Conservation (phyloP, 92 coral and sea anemone genomes). For the Epizoanthus stellaris region DNA sequence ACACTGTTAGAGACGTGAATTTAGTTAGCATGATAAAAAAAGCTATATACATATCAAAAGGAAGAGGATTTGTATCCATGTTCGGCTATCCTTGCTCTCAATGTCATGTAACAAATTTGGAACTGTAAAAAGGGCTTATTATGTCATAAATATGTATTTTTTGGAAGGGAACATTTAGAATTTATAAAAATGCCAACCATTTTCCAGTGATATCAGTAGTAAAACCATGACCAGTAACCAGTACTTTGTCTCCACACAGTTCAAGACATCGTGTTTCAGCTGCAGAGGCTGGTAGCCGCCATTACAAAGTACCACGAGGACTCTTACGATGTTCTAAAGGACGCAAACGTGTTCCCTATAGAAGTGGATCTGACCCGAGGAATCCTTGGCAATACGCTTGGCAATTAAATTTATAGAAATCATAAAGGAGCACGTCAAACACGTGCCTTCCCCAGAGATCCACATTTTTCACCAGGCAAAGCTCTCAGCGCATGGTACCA, state of each 20-base stretch:
- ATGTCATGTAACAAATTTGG: too few species aligned
- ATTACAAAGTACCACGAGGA: conserved; percentile 93
- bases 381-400: conserved; percentile 89
- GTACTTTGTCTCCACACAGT: conserved; percentile 62
- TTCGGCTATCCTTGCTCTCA: too few species aligned
- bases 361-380: conserved; percentile 99
- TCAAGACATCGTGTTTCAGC: conserved; percentile 98
- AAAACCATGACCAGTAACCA: neutral
- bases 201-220: neutral
- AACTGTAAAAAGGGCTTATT: too few species aligned
- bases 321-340: conserved; percentile 81
- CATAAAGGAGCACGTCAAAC: too few species aligned
- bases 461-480: too few species aligned
- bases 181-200: neutral
- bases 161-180: too few species aligned
- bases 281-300: conserved; percentile 94
- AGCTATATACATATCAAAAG: too few species aligned
- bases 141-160: neutral
- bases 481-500: too few species aligned
- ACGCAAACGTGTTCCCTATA: conserved; percentile 97
- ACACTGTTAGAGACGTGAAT: too few species aligned
- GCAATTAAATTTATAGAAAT: conserved; percentile 4
- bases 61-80: too few species aligned
- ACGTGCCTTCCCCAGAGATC: too few species aligned
- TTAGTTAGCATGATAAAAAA: too few species aligned